These are phyloP conservation scores for Platycheirus rosarum DNA, from an alignment of 2,888 invertebrate species.

Conservation along the genomic window DNA sequence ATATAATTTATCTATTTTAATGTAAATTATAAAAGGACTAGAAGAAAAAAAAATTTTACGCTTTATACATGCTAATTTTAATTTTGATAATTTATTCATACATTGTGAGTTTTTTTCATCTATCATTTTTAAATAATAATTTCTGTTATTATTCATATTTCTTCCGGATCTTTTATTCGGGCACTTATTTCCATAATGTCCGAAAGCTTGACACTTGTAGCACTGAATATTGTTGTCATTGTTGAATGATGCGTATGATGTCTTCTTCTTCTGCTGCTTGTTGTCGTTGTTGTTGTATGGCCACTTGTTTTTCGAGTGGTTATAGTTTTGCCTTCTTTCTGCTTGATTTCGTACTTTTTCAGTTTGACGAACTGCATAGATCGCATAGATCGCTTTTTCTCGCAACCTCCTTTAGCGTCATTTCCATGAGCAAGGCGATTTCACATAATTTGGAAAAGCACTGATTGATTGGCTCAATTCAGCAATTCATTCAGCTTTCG, in stretches of 20 bases:
- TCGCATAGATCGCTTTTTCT: constrained; percentile 1
- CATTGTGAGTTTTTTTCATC: too few relatives aligned
- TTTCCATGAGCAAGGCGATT: background rate
- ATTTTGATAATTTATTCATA: constrained; percentile 12
- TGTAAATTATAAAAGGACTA: constrained; percentile 7
- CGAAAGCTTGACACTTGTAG: constrained; percentile 9
- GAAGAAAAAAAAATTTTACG: background rate
- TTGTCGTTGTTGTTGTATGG: background rate
- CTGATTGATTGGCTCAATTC: background rate
- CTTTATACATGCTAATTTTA: constrained; percentile 6
- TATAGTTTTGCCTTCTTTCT: constrained; percentile 18
- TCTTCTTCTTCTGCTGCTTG: constrained; percentile 1
- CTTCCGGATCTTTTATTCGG: background rate
- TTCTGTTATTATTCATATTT: background rate
- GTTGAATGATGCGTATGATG: constrained; percentile 3
- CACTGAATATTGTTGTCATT: constrained; percentile 6
- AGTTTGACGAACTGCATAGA: background rate
- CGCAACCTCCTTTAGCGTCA: background rate
- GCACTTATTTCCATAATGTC: constrained; percentile 12
- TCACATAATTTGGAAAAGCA: background rate
- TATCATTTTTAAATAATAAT: too few relatives aligned
- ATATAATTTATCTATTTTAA: constrained; percentile 11
- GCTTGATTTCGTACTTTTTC: background rate
- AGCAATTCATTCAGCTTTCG: background rate
- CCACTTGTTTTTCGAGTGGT: background rate